Evolutionary conservation across 2,113 vertebrate species (phyloP).

Genomic region (Malurus melanocephalus): DNA sequence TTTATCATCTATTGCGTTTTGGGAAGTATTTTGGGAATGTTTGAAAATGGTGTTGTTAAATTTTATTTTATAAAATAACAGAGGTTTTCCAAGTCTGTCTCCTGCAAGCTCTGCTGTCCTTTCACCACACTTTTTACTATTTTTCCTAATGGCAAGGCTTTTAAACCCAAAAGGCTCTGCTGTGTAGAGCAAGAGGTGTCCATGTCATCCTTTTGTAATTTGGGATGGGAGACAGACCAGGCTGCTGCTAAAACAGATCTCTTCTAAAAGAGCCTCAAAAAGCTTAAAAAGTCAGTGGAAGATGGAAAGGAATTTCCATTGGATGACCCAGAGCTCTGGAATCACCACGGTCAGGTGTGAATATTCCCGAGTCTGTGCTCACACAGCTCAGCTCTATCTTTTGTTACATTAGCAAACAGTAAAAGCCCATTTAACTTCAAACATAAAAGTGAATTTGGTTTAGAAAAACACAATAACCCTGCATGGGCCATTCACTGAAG

Average conservation of each 20-base stretch:
- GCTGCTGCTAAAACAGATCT: not conserved
- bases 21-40: not conserved
- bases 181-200: not conserved
- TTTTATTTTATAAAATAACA: not conserved
- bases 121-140: too few species aligned
- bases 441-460: not conserved
- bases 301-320: not conserved
- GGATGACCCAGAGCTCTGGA: not conserved
- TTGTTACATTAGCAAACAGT: not conserved
- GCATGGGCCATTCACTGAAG: not conserved
- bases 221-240: not conserved
- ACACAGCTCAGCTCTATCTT: not conserved
- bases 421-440: not conserved
- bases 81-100: not conserved
- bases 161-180: not conserved
- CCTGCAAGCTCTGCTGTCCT: not conserved
- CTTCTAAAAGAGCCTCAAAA: not conserved
- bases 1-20: not conserved
- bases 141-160: not conserved
- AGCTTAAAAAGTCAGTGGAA: not conserved
- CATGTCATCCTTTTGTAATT: not conserved
- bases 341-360: not conserved
- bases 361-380: not conserved
- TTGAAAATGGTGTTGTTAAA: not conserved
- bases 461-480: not conserved